phyloP scores from a whole-genome alignment of 2,113 vertebrate genomes.

The Lycaon pictus region DNA sequence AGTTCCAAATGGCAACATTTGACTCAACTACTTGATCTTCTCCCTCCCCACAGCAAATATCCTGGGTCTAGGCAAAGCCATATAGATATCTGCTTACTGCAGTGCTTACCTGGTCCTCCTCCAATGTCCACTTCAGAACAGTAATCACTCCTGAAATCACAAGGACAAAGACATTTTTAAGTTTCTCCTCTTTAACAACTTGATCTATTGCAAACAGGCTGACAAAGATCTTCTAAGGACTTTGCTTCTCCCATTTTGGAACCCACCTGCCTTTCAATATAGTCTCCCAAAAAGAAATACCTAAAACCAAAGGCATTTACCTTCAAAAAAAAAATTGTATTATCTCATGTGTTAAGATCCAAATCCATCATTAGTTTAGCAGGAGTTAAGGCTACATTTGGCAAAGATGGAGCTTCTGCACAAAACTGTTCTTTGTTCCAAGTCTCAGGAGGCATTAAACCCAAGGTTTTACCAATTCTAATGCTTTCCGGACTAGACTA shows the following conservation, averaged over 20 bases:
- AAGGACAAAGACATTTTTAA: conserved; percentile 59
- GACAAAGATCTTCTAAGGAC: background rate
- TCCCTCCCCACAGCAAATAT: background rate
- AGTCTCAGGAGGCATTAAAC: conserved; percentile 59
- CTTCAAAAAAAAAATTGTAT: background rate
- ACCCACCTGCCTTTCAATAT: conserved; percentile 41
- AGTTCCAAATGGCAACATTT: background rate
- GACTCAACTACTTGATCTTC: background rate
- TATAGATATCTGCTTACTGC: background rate
- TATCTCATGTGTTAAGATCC: conserved; percentile 59
- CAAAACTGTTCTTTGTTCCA: conserved; percentile 38
- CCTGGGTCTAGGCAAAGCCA: background rate
- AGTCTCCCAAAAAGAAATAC: background rate
- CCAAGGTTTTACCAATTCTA: conserved; percentile 47
- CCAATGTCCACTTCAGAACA: conserved; percentile 31
- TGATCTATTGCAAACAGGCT: background rate
- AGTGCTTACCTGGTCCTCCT: conserved; percentile 29
- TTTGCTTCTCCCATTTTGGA: conserved; percentile 52
- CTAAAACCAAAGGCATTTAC: conserved; percentile 45
- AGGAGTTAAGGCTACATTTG: conserved; percentile 50
- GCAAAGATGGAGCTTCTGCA: conserved; percentile 42
- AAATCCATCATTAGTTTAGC: conserved; percentile 48
- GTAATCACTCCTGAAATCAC: conserved; percentile 60
- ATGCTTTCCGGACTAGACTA: background rate
- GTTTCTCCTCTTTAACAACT: conserved; percentile 22